Evolutionary conservation across 2,888 invertebrate species (phyloP).

Genomic region (Perithous albicinctus): DNA sequence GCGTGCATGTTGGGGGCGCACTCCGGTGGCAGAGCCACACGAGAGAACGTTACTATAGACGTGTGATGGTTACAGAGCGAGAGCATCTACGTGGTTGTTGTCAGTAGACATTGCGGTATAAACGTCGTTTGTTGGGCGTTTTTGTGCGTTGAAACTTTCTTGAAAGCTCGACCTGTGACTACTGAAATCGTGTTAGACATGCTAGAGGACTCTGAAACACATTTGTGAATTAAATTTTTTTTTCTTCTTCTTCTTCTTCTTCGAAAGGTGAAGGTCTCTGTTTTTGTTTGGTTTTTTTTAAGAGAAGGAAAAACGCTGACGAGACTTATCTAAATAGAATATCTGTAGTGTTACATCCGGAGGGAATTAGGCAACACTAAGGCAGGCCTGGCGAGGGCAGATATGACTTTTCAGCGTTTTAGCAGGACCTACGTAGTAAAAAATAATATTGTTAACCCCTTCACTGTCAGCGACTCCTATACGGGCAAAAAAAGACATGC

Average conservation of each 20-base stretch:
- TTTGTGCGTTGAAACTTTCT: constrained; percentile 26
- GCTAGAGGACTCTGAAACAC: constrained; percentile 8
- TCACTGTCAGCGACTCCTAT: no score
- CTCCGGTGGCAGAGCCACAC: constrained; percentile 42
- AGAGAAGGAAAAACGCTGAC: not conserved
- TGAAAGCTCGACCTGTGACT: constrained; percentile 22
- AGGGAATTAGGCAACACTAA: no score
- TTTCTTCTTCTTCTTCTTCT: not conserved
- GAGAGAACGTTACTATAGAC: not conserved
- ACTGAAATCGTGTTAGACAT: constrained; percentile 24
- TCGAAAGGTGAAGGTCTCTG: not conserved
- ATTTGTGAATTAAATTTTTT: constrained; percentile 32
- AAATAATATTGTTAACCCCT: no score
- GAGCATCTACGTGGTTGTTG: no score
- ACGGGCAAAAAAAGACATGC: no score
- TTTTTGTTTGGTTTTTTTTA: not conserved
- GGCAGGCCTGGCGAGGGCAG: no score
- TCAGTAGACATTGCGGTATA: constrained; percentile 4
- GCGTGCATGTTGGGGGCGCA: constrained; percentile 54
- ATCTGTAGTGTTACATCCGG: no score
- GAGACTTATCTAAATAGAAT: no score
- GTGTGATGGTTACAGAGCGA: not conserved
- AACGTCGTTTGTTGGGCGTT: constrained; percentile 15
- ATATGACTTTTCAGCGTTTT: no score
- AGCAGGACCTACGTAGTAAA: no score